Evolutionary conservation across 37 sponge, comb jelly and placozoan species (phyloP).

Genomic region (Hexactinellida sp.): DNA sequence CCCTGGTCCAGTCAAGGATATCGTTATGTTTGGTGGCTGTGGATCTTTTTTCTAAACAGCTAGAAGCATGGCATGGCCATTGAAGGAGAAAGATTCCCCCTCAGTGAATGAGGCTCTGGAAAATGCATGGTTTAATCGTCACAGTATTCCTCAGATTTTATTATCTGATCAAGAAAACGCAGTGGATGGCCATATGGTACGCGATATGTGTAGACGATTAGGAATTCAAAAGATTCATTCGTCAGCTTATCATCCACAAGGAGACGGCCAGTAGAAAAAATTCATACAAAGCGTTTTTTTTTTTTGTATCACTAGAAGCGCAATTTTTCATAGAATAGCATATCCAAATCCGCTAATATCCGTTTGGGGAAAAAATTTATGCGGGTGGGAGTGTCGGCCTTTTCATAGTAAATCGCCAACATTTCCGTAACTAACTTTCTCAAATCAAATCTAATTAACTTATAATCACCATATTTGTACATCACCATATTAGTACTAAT

Average conservation of each 20-base stretch:
- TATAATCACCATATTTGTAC: no score
- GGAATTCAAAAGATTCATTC: constrained; percentile 11
- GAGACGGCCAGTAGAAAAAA: not conserved
- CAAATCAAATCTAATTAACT: no score
- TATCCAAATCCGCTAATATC: no score
- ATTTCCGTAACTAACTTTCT: no score
- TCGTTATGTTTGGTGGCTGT: not conserved
- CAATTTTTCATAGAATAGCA: no score
- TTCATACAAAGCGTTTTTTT: not conserved
- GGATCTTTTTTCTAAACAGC: not conserved
- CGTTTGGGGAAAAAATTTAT: no score
- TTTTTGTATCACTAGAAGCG: no score
- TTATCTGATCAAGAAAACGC: not conserved
- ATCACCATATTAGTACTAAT: no score
- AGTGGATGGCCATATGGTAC: not conserved
- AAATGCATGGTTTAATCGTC: not conserved
- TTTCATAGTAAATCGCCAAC: no score
- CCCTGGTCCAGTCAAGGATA: not conserved
- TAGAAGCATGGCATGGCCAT: not conserved
- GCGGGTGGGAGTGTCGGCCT: no score
- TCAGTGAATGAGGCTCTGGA: not conserved
- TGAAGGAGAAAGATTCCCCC: not conserved
- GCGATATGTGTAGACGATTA: not conserved
- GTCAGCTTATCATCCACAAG: not conserved
- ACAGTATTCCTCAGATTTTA: not conserved